Conservation (phyloP, 2,113 vertebrate genomes). For the Caretta caretta region DNA sequence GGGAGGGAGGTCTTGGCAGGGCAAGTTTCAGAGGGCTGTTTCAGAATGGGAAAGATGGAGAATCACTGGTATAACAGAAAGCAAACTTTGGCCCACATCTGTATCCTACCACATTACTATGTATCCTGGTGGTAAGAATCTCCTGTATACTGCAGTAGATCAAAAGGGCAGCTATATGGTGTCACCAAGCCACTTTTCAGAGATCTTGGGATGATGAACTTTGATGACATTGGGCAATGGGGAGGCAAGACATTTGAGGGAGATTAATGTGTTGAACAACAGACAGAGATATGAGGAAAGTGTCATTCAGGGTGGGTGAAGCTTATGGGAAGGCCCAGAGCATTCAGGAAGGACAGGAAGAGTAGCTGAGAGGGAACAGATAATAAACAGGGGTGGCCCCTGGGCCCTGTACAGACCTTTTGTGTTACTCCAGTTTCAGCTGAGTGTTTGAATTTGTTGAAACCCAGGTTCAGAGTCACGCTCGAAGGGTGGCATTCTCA, state of each 20-base stretch:
- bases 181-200: not conserved
- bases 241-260: not conserved
- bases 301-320: not conserved
- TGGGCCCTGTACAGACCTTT: not conserved
- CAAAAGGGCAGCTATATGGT: not conserved
- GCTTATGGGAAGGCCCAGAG: not conserved
- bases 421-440: not conserved
- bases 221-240: not conserved
- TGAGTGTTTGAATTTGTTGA: not conserved
- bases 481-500: not conserved
- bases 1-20: not conserved
- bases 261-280: not conserved
- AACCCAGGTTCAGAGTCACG: not conserved
- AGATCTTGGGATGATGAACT: not conserved
- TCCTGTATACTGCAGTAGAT: not conserved
- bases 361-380: not conserved
- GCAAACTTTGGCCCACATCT: constrained; percentile 45
- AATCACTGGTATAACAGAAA: constrained; percentile 56
- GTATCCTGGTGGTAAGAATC: not conserved
- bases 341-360: not conserved
- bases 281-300: not conserved
- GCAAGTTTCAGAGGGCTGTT: not conserved
- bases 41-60: constrained; percentile 57
- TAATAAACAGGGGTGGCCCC: not conserved
- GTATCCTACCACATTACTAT: constrained; percentile 14